Conservation (phyloP, 2,113 vertebrate genomes). For the Pholis gunnellus region DNA sequence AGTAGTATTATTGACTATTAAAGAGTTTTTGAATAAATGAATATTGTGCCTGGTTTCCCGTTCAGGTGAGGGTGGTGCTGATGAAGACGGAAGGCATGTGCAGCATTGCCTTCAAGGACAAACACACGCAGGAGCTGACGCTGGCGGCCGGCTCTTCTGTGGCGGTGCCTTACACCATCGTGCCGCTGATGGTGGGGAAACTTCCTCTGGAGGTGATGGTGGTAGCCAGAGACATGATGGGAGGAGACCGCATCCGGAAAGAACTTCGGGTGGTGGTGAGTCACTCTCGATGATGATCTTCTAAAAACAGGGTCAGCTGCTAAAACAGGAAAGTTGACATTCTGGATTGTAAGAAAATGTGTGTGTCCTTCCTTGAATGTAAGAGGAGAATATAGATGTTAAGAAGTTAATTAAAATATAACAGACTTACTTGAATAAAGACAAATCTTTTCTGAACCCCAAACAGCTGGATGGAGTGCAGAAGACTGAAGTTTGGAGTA, state of each 20-base stretch:
- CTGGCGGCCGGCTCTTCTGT: slow-evolving; percentile 71
- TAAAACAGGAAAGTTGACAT: neutral
- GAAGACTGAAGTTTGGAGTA: slow-evolving; percentile 76
- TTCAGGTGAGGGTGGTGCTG: slow-evolving; percentile 84
- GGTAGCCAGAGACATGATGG: slow-evolving; percentile 30
- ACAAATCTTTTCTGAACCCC: neutral
- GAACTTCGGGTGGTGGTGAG: slow-evolving; percentile 82
- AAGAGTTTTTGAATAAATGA: no score
- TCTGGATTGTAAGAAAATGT: neutral
- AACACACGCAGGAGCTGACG: slow-evolving; percentile 70
- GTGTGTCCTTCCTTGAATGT: neutral
- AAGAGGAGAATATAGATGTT: neutral
- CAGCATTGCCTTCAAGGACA: slow-evolving; percentile 78
- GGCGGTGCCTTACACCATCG: slow-evolving; percentile 78
- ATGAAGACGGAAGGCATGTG: slow-evolving; percentile 82
- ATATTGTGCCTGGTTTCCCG: neutral
- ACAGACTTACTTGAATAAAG: neutral
- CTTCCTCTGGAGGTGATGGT: slow-evolving; percentile 82
- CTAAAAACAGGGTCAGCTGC: neutral
- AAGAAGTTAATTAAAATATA: neutral
- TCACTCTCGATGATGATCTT: neutral
- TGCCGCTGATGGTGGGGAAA: slow-evolving; percentile 80
- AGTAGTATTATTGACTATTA: neutral
- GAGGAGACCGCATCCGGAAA: slow-evolving; percentile 81
- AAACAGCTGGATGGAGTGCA: slow-evolving; percentile 83